Base-by-base conservation (phyloP, 2,113 vertebrate species). In the Piprites chloris region DNA sequence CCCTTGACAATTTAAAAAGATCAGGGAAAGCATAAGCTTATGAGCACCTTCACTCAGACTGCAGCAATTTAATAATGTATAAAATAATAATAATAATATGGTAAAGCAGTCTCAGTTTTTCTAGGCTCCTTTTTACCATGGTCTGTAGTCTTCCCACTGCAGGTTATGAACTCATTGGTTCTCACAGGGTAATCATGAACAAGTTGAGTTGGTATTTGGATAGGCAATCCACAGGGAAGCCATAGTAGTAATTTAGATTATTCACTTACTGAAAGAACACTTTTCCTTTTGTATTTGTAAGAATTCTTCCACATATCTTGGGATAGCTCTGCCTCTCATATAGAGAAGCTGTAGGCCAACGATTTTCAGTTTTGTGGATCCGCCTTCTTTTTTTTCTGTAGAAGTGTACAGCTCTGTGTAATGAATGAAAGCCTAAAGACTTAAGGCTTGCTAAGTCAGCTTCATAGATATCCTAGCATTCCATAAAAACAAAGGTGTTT, bases 191-290 rank as follows among this genome's bases (percentile, higher is more conserved):
- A 85, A 89, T 89, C 58, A 82, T 11, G 59, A 92, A 82, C 41
- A 82, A 58, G 74, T 8, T 89, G 81, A 89, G 35, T 37, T 79
- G 66, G 53, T 84, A 94, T 92, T 96, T 94, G 58, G 81, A 93
- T 82, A 95, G 66, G 32, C 93, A 95, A 92, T 89, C 84, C 67
- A 56, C 26, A 46, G 77, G 77, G 74, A 92, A 73, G 30, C 53
- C 69, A n/a, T 9, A 85, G 41, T 22, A 95, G 52, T 82, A 1
- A 14, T 78, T 87, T 65, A 81, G 77, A 85, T 61, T 81, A 85
- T 78, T 92, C 61, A 81, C 3, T 73, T 89, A 87, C 0, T 0
- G 66, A 91, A 91, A 61, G 32, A 89, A 61, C 22, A 39, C 32
- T 91, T 95, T 82, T 86, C 30, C 74, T 52, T 61, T 74, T 89